Conservation (phyloP, 1,140 invertebrate species). For the Drosophila triauraria region DNA sequence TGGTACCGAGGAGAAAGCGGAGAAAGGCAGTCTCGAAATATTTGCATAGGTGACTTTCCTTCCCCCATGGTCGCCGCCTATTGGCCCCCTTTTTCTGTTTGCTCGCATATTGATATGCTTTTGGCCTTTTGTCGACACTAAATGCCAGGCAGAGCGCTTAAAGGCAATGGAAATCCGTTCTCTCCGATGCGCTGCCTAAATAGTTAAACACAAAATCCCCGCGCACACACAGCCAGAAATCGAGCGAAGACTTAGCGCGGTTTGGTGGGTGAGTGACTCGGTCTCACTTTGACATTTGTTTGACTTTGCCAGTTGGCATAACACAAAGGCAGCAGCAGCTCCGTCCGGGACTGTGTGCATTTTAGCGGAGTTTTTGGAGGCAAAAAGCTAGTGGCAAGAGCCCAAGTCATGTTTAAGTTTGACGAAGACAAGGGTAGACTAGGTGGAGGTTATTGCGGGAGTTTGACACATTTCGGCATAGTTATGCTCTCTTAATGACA, state of each 20-base stretch:
- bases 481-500: not conserved
- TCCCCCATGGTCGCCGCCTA: not conserved
- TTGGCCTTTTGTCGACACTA: slow-evolving; percentile 59
- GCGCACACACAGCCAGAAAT: slow-evolving; percentile 17
- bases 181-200: slow-evolving; percentile 37
- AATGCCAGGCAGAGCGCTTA: slow-evolving; percentile 35
- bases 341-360: slow-evolving; percentile 14
- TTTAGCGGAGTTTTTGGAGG: slow-evolving; percentile 18
- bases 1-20: slow-evolving; percentile 12
- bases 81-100: slow-evolving; percentile 17
- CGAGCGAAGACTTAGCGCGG: slow-evolving; percentile 11
- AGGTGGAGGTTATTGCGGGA: too few relatives aligned
- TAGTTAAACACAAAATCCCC: slow-evolving; percentile 45
- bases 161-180: slow-evolving; percentile 40
- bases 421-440: not conserved
- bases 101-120: slow-evolving; percentile 58
- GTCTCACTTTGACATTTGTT: slow-evolving; percentile 51
- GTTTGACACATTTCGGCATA: too few relatives aligned
- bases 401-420: slow-evolving; percentile 7
- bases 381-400: slow-evolving; percentile 2
- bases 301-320: slow-evolving; percentile 41
- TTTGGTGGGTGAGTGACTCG: not conserved
- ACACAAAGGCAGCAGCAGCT: slow-evolving; percentile 15
- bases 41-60: slow-evolving; percentile 68
- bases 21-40: slow-evolving; percentile 30